These are phyloP conservation scores for Hanleya hanleyi DNA, from an alignment of 2,888 invertebrate genomes.

Conservation along the genomic window DNA sequence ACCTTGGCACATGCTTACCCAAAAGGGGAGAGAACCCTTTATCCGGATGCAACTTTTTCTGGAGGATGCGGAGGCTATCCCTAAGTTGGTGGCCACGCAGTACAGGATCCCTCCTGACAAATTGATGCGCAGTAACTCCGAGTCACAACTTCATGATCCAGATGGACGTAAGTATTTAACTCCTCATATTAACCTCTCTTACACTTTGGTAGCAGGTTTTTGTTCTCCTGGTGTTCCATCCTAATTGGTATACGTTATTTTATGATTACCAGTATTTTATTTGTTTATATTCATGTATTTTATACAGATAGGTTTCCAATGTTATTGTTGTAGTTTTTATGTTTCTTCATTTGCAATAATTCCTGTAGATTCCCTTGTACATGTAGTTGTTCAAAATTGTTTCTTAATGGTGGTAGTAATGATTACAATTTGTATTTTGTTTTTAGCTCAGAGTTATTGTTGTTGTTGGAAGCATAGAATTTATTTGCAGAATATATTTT, in stretches of 20 bases:
- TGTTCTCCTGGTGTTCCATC: no score
- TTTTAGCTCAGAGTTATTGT: background rate
- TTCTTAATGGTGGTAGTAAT: background rate
- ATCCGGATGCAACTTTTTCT: slow-evolving; percentile 87
- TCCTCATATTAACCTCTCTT: no score
- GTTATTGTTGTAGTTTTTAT: no score
- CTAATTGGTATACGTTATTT: no score
- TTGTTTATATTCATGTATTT: no score
- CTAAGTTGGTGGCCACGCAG: slow-evolving; percentile 95
- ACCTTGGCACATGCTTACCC: slow-evolving; percentile 99
- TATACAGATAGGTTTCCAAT: no score
- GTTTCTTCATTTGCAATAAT: no score
- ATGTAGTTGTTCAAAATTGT: background rate
- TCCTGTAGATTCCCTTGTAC: background rate
- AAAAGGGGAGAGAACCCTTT: slow-evolving; percentile 90
- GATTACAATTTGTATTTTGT: background rate
- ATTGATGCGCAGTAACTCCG: slow-evolving; percentile 84
- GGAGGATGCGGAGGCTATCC: slow-evolving; percentile 95
- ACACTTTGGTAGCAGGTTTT: no score
- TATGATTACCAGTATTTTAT: no score
- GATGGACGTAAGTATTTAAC: slow-evolving; percentile 4
- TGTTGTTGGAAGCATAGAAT: no score
- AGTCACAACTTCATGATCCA: background rate
- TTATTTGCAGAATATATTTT: no score
- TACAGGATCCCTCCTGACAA: slow-evolving; percentile 99